phyloP scores from a whole-genome alignment of 2,113 vertebrate genomes.

The Mormoops blainvillei region DNA sequence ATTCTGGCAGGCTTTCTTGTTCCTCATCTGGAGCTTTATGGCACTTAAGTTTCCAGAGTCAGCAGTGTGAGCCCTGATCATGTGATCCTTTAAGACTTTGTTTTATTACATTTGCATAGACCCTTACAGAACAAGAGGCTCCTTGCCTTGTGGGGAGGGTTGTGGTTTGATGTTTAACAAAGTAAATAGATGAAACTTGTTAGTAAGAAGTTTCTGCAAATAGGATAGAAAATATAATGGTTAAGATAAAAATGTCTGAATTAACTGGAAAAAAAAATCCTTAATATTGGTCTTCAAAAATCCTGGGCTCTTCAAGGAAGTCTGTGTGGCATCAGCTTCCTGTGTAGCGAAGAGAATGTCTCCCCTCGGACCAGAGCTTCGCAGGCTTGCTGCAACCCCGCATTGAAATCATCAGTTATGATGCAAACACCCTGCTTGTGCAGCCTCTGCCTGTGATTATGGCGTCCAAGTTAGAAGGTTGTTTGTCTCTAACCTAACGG shows the following conservation, averaged over 20 bases:
- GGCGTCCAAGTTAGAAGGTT: background rate
- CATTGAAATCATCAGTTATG: background rate
- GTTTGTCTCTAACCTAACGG: background rate
- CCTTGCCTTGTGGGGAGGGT: background rate
- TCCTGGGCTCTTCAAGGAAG: background rate
- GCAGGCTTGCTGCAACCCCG: background rate
- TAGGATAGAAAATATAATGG: background rate
- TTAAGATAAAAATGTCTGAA: constrained; percentile 8
- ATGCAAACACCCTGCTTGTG: background rate
- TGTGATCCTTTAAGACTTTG: background rate
- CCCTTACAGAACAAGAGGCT: background rate
- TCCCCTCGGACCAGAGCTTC: background rate
- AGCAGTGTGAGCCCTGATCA: background rate
- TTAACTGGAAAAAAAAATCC: background rate
- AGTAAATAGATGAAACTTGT: background rate
- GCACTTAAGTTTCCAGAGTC: background rate
- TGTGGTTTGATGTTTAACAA: constrained; percentile 3
- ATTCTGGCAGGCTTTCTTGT: background rate
- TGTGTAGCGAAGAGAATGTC: background rate
- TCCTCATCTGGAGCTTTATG: background rate
- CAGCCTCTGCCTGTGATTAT: background rate
- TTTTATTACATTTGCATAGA: background rate
- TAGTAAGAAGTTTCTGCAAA: background rate
- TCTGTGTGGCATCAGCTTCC: background rate
- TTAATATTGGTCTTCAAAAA: background rate